Percentiles rank a stretch among this genome's conserved stretches.
Conservation (phyloP, 2,113 vertebrate genomes). For the Crotalus horridus region DNA sequence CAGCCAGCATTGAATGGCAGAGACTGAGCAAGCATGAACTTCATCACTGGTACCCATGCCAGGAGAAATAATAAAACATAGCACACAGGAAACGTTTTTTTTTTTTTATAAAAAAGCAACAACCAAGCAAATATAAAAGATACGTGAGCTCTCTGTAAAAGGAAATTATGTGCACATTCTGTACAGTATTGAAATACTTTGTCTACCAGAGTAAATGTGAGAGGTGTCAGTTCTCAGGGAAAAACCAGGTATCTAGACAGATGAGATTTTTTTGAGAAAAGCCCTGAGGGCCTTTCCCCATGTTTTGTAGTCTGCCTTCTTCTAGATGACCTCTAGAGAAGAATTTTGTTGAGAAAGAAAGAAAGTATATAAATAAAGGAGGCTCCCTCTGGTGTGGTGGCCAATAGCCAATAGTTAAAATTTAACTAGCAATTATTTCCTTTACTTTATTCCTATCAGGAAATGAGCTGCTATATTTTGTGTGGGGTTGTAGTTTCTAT, state of each 20-base stretch:
- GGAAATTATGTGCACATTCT: neutral
- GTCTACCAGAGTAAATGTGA: neutral
- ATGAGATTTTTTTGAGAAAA: neutral
- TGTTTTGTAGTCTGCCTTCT: neutral
- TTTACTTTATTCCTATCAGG: neutral
- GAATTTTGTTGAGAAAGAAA: neutral
- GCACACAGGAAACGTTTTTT: neutral
- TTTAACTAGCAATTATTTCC: neutral
- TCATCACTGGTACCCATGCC: neutral
- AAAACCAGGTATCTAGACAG: conserved; percentile 13
- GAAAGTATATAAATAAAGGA: neutral
- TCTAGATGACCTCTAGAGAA: neutral
- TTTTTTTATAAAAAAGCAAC: neutral
- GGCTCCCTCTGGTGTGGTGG: neutral
- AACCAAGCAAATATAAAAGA: neutral
- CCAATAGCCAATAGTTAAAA: neutral
- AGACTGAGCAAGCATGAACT: neutral
- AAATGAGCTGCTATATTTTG: neutral
- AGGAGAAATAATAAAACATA: neutral
- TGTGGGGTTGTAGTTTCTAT: neutral
- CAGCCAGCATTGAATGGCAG: neutral
- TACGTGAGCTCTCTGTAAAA: neutral
- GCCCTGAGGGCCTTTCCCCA: neutral
- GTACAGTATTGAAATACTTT: neutral
- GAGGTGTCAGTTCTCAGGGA: conserved; percentile 16